phyloP scores from a whole-genome alignment of 2,797 vertebrate species.

The Girardinus metallicus region DNA sequence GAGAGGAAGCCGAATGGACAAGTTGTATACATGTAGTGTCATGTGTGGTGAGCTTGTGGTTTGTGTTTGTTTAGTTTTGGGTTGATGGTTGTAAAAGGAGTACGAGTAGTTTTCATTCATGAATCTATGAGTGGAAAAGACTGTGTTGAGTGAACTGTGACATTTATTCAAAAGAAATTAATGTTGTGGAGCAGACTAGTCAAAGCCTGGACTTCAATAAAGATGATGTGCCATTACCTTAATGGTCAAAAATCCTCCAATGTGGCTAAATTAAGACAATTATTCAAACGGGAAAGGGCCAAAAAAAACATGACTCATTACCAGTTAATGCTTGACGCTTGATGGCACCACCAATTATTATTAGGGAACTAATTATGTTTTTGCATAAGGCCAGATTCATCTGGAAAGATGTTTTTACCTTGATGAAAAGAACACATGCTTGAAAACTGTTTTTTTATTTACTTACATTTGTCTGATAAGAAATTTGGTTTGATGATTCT shows the following conservation, averaged over 20 bases:
- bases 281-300: background rate
- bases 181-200: background rate
- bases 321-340: background rate
- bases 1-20: constrained; percentile 17
- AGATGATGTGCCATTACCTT: background rate
- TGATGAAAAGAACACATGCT: background rate
- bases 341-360: background rate
- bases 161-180: background rate
- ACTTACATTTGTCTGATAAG: background rate
- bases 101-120: constrained; percentile 48
- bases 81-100: constrained; percentile 44
- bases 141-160: background rate
- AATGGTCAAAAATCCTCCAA: background rate
- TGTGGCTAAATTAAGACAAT: background rate
- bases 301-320: background rate
- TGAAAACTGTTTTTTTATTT: background rate
- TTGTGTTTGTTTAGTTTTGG: constrained; percentile 63
- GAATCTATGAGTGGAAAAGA: background rate
- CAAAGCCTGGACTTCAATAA: background rate
- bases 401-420: background rate
- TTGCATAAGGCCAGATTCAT: background rate
- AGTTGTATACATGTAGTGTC: constrained; percentile 1
- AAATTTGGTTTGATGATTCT: background rate
- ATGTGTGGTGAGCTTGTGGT: background rate
- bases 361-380: background rate